A percentile compares a stretch with the other conserved stretches of the same genome.
Evolutionary conservation across 2,113 vertebrate species (phyloP).

Genomic region (Centropus unirufus): DNA sequence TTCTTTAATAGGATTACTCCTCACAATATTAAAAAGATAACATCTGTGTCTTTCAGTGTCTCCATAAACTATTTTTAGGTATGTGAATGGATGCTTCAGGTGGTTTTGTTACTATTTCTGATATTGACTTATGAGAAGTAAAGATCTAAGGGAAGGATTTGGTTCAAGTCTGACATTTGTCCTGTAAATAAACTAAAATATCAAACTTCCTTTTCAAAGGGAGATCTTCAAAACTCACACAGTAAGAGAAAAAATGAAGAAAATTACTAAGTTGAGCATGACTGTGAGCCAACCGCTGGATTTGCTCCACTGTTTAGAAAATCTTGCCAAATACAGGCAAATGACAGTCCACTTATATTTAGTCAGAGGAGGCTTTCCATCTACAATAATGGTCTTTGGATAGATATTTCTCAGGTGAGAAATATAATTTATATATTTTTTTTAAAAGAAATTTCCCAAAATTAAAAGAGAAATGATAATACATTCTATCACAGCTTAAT

Average conservation of each 20-base stretch:
- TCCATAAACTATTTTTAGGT: slow-evolving; percentile 73
- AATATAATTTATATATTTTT: background rate
- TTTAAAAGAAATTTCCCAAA: background rate
- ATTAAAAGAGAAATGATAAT: background rate
- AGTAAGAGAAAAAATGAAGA: background rate
- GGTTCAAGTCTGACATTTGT: background rate
- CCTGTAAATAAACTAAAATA: background rate
- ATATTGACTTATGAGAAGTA: slow-evolving; percentile 26
- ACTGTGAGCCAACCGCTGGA: background rate
- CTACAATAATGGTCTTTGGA: background rate
- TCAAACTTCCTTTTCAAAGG: slow-evolving; percentile 17
- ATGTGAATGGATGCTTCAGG: slow-evolving; percentile 71
- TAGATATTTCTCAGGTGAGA: background rate
- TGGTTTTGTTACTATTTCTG: slow-evolving; percentile 46
- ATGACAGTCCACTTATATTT: background rate
- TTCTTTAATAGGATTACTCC: slow-evolving; percentile 86
- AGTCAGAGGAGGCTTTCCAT: background rate
- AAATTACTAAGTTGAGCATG: background rate
- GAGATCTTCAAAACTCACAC: background rate
- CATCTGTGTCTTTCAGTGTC: slow-evolving; percentile 83
- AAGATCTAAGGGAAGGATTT: slow-evolving; percentile 39
- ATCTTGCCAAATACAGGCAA: background rate
- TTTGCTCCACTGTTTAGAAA: background rate
- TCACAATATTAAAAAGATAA: slow-evolving; percentile 87
- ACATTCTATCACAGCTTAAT: background rate